Base-by-base conservation (phyloP, 2,797 vertebrate species). In the Anguilla megastoma region DNA sequence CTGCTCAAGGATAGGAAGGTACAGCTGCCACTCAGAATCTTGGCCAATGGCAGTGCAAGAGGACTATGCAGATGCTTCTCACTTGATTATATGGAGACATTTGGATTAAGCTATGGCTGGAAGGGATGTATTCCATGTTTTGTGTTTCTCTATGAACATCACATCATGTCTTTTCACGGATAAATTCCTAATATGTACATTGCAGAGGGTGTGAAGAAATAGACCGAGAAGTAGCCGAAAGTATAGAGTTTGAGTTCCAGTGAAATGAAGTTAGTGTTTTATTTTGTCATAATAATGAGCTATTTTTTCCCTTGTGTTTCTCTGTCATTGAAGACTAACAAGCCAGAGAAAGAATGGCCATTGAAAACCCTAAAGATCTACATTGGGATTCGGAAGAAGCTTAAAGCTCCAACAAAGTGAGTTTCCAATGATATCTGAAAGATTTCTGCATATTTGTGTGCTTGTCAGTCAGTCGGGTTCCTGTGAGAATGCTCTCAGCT, bases 1-100 rank as follows among this genome's bases (percentile, higher is more conserved):
- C 93, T 99, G 89, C 97, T 99, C 88, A 99, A 98, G 91, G 98
- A 99, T 93, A 99, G 97, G 93, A 98, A 96, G 97, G 98, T 99
- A 94, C 88, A n/a, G 45, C 54, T 41, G 21, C 69, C 16, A 7
- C 24, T 16, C 27, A 12, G 2, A 24, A 52, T 24, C 27, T 14
- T 45, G 10, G n/a, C 84, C 87, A 85, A 66, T 88, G 16, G 60
- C 4, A 21, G 66, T 45, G 60, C 84, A 9, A 9, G 10, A 52
- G 27, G 30, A 84, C 7, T 48, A 56, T 12, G 24, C 30, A 30
- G 50, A 79, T 84, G 79, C 2, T 48, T 1, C 36, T 0, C 12
- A 45, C 33, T 58, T 18, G 33, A 41, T n/a, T 33, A 76, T 86
- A 21, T 54, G 74, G 24, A 45, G 5, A 7, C 54, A 5, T 6